A percentile compares a stretch with the other conserved stretches of the same genome.
Conservation (phyloP, 2,797 vertebrate genomes). For the Mus caroli region DNA sequence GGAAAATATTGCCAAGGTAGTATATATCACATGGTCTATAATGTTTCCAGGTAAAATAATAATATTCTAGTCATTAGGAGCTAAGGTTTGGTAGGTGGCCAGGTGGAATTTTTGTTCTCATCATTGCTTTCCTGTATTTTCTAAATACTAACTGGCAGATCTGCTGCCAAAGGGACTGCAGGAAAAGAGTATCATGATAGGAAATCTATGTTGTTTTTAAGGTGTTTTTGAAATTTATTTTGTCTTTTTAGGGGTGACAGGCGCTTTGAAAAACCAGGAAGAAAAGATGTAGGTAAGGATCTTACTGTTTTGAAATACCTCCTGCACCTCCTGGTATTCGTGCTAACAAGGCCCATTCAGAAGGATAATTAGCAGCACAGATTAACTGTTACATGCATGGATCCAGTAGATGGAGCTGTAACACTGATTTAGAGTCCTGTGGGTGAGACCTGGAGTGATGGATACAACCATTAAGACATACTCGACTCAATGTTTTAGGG, state of each 20-base stretch:
- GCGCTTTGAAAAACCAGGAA: slow-evolving; percentile 99
- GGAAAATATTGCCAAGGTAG: slow-evolving; percentile 44
- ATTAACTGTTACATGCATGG: neutral
- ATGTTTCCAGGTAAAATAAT: slow-evolving; percentile 27
- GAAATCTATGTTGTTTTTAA: slow-evolving; percentile 72
- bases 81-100: neutral
- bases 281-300: slow-evolving; percentile 98
- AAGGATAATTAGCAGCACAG: neutral
- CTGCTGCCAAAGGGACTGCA: neutral
- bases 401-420: slow-evolving; percentile 74
- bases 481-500: neutral
- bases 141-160: slow-evolving; percentile 50
- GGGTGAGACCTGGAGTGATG: neutral
- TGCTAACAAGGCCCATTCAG: neutral
- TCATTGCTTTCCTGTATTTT: slow-evolving; percentile 50
- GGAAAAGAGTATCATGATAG: neutral
- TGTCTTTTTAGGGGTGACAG: slow-evolving; percentile 94
- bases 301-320: slow-evolving; percentile 67
- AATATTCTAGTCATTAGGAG: neutral
- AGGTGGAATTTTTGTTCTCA: slow-evolving; percentile 51
- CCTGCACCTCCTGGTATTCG: neutral
- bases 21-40: neutral
- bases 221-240: slow-evolving; percentile 86
- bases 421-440: neutral
- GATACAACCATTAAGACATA: neutral